Base-by-base conservation (phyloP, 2,113 vertebrate species). In the Dicerorhinus sumatrensis region DNA sequence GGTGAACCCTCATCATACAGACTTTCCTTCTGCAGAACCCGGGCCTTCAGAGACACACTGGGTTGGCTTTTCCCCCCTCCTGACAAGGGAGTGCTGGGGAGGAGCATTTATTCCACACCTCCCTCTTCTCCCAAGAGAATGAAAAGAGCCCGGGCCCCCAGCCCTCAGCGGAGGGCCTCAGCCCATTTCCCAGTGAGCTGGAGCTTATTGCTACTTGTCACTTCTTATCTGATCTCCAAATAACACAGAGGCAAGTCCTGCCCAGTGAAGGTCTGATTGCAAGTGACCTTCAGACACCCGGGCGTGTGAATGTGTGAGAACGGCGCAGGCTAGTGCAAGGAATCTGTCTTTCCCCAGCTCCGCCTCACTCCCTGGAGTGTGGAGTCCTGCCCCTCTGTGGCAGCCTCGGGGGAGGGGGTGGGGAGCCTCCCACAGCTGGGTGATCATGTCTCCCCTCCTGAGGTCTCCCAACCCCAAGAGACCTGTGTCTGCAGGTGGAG, bases 191-290 rank as follows among this genome's bases (percentile, higher is more conserved):
- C 65, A 92, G 97, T 81, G 94, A 98, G 97, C 97, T 97, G 96
- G 96, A 98, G 97, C 94, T 97, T 91, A 93, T 73, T 90, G 98
- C 96, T 97, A 91, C 98, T 98, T 98, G 98, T 98, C 98, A 97
- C 98, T 97, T 98, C 96, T 98, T 98, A 98, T 98, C 98, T 98
- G 98, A 98, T 98, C 97, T 98, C 97, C 97, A 98, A 96, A 97
- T 97, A 98, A 96, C 97, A 98, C 98, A 98, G 97, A 98, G 94
- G 97, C 98, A 98, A 96, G 98, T 98, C 97, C 95, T 98, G 97
- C 96, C 94, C 97, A 62, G 91, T 82, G 73, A 97, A 98, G 97
- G 92, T 91, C 98, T 98, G 97, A 94, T 97, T 96, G 92, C 25
- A 20, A 94, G 84, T 98, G 98, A 98, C 98, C 98, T 96, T 98